Base-by-base conservation (phyloP, 2,888 invertebrate genomes). In the Eupeodes latifasciatus region DNA sequence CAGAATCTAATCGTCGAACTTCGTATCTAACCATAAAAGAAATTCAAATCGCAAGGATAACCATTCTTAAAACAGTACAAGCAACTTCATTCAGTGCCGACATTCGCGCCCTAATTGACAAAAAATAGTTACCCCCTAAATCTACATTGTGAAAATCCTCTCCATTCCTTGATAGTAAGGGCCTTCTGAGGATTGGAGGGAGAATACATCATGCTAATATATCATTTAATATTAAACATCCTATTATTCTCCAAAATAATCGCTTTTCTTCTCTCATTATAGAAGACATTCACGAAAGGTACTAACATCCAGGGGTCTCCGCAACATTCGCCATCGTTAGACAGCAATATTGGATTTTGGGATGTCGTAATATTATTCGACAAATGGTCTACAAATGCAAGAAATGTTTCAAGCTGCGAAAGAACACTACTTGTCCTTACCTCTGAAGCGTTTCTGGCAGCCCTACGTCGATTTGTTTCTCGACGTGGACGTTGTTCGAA, bases 221-320 rank as follows among this genome's bases (percentile, higher is more conserved):
- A 61, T 40, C 36, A 36, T 61, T 36, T 19, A 19, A 19, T 19
- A 19, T 19, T 19, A 19, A 19, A 19, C 19, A 19, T 19, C 19
- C 19, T 19, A 36, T 36, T 19, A 61, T 61, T 61, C 40, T 61
- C 14, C 36, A 14, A 61, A 61, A 61, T 36, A 61, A 34, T 61
- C 16, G 27, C 40, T 61, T 61, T 40, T 61, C 61, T 14, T 61
- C 16, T 36, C 61, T 61, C n/a, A 61, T 61, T 61, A 27, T 36
- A 61, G 61, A 61, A 61, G 7, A 61, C 16, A 61, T 61, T 36
- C 61, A 61, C 61, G 40, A 36, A 6, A 11, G n/a, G 7, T 10
- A 61, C 40, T 40, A 40, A n/a, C 61, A 61, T 40, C 34, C 61
- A 27, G 57, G 57, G 27, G 27, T 57, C 11, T 57, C 57, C 3